A percentile compares a stretch with the other conserved stretches of the same genome.
Evolutionary conservation across 1,140 invertebrate species (phyloP).

Genomic region (Trichonephila inaurata): DNA sequence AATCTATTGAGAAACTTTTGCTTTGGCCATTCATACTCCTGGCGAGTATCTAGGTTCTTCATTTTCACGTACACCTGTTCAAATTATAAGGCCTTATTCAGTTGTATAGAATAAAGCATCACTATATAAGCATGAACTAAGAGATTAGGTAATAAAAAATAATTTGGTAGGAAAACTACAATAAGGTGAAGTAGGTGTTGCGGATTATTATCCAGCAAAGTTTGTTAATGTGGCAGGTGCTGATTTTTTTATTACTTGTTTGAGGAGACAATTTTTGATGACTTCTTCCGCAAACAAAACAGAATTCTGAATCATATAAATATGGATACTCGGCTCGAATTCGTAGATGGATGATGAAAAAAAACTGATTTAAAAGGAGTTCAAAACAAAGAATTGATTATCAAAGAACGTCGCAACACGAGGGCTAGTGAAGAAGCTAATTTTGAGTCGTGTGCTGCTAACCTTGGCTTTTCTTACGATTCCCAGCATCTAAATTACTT

Average conservation of each 20-base stretch:
- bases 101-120: not conserved
- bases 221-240: not conserved
- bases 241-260: not conserved
- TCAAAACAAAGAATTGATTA: too few species aligned
- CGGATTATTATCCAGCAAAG: not conserved
- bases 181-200: not conserved
- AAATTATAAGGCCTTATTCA: not conserved
- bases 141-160: not conserved
- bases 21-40: constrained; percentile 84
- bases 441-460: too few species aligned
- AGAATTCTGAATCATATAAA: too few species aligned
- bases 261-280: too few species aligned
- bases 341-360: too few species aligned
- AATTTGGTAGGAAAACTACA: not conserved
- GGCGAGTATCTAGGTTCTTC: constrained; percentile 83
- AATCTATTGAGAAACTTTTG: constrained; percentile 84
- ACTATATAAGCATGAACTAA: not conserved
- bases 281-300: too few species aligned
- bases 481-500: too few species aligned
- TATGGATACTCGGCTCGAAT: too few species aligned
- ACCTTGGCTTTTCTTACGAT: too few species aligned
- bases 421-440: too few species aligned
- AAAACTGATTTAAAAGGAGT: too few species aligned
- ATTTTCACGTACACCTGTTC: constrained; percentile 84
- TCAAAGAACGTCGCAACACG: too few species aligned